A percentile compares a stretch with the other conserved stretches of the same genome.
These are phyloP conservation scores for Mystacides longicornis DNA, from an alignment of 2,888 invertebrate genomes.

Conservation along the genomic window DNA sequence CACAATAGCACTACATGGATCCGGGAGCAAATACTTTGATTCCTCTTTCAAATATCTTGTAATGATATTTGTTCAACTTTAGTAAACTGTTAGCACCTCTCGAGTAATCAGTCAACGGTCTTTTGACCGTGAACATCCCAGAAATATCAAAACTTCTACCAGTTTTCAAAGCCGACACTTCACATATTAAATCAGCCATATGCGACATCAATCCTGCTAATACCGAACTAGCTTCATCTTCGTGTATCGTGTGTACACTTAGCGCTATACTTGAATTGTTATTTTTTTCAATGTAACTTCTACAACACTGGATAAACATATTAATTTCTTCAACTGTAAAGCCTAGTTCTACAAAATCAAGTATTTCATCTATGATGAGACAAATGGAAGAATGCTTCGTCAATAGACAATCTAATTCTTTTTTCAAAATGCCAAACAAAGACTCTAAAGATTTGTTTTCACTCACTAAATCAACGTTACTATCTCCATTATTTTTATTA, in stretches of 20 bases:
- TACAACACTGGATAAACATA: slow-evolving; percentile 43
- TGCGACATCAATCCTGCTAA: slow-evolving; percentile 56
- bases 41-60: slow-evolving; percentile 67
- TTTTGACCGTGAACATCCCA: slow-evolving; percentile 55
- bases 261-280: slow-evolving; percentile 42
- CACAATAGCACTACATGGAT: slow-evolving; percentile 30
- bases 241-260: slow-evolving; percentile 52
- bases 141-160: slow-evolving; percentile 68
- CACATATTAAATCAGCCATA: slow-evolving; percentile 54
- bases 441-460: slow-evolving; percentile 37
- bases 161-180: slow-evolving; percentile 59
- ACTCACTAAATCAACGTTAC: slow-evolving; percentile 13
- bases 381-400: slow-evolving; percentile 40
- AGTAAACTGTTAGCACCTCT: slow-evolving; percentile 19
- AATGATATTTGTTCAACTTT: slow-evolving; percentile 43
- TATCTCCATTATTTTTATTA: slow-evolving; percentile 24
- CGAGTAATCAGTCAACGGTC: slow-evolving; percentile 29
- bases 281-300: slow-evolving; percentile 34
- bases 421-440: slow-evolving; percentile 38
- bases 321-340: slow-evolving; percentile 47
- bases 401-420: slow-evolving; percentile 35
- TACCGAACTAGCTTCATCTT: slow-evolving; percentile 50
- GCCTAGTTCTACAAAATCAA: slow-evolving; percentile 61
- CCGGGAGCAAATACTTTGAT: slow-evolving; percentile 69
- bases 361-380: slow-evolving; percentile 64